phyloP scores from a whole-genome alignment of 2,888 invertebrate genomes.

The Tipula confusa region DNA sequence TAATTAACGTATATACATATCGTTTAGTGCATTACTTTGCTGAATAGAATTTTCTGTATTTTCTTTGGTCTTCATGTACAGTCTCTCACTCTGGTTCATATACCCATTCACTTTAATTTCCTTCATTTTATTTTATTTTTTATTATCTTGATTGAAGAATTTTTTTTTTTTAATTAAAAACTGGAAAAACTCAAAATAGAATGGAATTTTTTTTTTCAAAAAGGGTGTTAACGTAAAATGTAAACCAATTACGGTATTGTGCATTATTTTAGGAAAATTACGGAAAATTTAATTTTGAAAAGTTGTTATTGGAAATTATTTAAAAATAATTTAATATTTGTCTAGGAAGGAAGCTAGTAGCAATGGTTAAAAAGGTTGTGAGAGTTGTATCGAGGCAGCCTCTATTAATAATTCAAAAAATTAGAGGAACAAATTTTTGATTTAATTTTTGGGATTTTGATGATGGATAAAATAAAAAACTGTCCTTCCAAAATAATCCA shows the following conservation, averaged over 20 bases:
- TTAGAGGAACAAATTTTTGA: too few relatives aligned
- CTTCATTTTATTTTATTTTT: neutral
- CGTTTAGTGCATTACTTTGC: neutral
- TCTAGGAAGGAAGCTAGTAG: too few relatives aligned
- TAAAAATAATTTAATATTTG: too few relatives aligned
- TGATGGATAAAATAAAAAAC: too few relatives aligned
- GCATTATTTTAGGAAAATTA: neutral
- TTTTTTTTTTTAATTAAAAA: slow-evolving; percentile 14
- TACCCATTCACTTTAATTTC: neutral
- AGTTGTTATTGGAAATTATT: neutral
- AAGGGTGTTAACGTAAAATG: neutral
- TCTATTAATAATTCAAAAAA: too few relatives aligned
- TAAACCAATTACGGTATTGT: neutral
- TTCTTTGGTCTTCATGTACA: neutral
- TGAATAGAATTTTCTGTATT: neutral
- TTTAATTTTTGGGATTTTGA: too few relatives aligned
- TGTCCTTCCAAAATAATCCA: too few relatives aligned
- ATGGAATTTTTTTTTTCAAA: neutral
- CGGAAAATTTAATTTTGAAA: neutral
- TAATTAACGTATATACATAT: neutral
- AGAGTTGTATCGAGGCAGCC: too few relatives aligned
- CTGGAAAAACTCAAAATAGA: neutral
- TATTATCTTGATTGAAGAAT: slow-evolving; percentile 3
- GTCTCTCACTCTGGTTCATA: neutral
- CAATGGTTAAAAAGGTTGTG: too few relatives aligned